phyloP scores from a whole-genome alignment of 2,888 invertebrate genomes.

The Iphiclides podalirius region DNA sequence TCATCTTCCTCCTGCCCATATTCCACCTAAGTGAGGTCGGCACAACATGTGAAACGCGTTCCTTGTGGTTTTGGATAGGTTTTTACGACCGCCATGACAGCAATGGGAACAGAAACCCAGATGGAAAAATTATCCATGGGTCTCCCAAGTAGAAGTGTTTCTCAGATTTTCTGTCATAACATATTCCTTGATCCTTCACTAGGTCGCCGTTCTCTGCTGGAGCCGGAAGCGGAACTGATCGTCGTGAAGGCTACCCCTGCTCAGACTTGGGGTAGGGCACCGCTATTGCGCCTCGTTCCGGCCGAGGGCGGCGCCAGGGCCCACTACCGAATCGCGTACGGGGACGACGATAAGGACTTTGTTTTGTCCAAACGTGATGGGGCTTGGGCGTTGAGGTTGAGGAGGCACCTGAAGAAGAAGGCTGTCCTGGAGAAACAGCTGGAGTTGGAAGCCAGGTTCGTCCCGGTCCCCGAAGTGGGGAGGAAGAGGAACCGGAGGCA shows the following conservation, averaged over 20 bases:
- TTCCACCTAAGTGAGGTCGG: no score
- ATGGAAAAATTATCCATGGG: no score
- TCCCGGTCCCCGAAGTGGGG: slow-evolving; percentile 38
- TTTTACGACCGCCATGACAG: no score
- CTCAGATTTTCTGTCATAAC: no score
- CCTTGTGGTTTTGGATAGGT: no score
- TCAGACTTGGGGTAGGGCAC: slow-evolving; percentile 66
- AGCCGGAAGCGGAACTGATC: slow-evolving; percentile 62
- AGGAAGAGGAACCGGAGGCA: slow-evolving; percentile 39
- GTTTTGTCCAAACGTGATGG: slow-evolving; percentile 61
- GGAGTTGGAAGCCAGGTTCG: slow-evolving; percentile 67
- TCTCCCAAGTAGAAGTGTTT: no score
- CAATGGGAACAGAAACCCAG: no score
- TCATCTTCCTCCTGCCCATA: no score
- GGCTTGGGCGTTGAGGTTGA: slow-evolving; percentile 57
- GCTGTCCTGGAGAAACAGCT: slow-evolving; percentile 48
- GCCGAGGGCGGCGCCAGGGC: slow-evolving; percentile 55
- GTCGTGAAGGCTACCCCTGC: slow-evolving; percentile 49
- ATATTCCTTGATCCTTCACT: no score
- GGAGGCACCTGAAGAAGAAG: slow-evolving; percentile 49
- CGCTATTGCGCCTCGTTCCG: slow-evolving; percentile 59
- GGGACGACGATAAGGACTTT: slow-evolving; percentile 52
- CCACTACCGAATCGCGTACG: slow-evolving; percentile 66
- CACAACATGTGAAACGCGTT: no score
- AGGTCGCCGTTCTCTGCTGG: slow-evolving; percentile 64